Conservation (phyloP, 2,888 invertebrate species). For the Dryadula phaetusa region DNA sequence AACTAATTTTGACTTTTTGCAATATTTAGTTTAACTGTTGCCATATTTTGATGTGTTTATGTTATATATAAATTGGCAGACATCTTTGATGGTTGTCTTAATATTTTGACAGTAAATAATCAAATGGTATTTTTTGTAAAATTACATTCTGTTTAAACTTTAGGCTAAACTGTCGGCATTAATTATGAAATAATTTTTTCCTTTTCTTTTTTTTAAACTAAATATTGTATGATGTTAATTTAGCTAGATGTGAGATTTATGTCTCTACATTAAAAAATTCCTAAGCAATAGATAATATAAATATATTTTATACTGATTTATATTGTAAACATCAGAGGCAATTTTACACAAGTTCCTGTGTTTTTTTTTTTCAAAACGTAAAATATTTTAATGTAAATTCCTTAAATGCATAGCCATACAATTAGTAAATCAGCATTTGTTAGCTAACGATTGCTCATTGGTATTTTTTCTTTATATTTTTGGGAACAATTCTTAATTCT, state of each 20-base stretch:
- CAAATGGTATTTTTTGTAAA: not conserved
- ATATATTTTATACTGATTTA: conserved; percentile 15
- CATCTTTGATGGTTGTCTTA: not conserved
- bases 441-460: not conserved
- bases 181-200: not conserved
- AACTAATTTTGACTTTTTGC: not conserved
- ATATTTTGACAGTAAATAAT: not conserved
- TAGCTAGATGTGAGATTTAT: not conserved
- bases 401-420: not conserved
- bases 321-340: conserved; percentile 16
- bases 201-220: not conserved
- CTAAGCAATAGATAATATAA: conserved; percentile 6
- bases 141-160: not conserved
- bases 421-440: not conserved
- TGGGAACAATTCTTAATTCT: no score
- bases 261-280: not conserved
- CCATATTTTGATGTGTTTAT: not conserved
- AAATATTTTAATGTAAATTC: not conserved
- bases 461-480: no score
- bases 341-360: not conserved
- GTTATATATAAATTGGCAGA: not conserved
- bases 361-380: not conserved
- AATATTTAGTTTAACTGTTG: not conserved
- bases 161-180: not conserved
- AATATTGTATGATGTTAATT: not conserved